phyloP scores from a whole-genome alignment of 2,113 vertebrate genomes.

The Galemys pyrenaicus region DNA sequence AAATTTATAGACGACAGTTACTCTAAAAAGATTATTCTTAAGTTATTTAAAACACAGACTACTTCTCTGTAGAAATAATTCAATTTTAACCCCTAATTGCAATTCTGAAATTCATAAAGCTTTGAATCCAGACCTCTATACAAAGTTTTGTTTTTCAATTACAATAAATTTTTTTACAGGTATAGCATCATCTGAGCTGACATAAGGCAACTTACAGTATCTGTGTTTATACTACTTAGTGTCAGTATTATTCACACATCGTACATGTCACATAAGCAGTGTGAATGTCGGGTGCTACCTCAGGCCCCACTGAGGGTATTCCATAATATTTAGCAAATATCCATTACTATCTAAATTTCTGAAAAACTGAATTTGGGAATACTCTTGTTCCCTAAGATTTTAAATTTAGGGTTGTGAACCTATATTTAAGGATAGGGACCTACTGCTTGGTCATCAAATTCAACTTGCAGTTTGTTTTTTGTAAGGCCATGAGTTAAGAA shows the following conservation, averaged over 20 bases:
- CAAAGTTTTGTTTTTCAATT: background rate
- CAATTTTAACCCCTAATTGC: background rate
- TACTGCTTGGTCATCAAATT: background rate
- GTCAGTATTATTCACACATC: background rate
- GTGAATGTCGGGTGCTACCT: background rate
- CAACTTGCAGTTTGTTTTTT: background rate
- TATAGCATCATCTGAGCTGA: background rate
- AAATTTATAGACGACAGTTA: conserved; percentile 27
- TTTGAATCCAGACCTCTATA: background rate
- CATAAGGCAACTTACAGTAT: background rate
- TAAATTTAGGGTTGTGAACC: background rate
- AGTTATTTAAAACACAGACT: conserved; percentile 23
- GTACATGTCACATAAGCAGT: background rate
- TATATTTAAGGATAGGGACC: background rate
- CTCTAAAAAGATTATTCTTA: conserved; percentile 50
- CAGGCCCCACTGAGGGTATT: background rate
- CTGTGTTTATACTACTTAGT: background rate
- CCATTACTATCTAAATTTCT: background rate
- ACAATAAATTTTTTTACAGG: background rate
- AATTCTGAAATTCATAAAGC: conserved; percentile 13
- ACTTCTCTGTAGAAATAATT: conserved; percentile 37
- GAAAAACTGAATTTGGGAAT: conserved; percentile 41
- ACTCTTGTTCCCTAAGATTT: conserved; percentile 19
- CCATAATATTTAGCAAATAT: background rate
- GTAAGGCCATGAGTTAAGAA: background rate